These are phyloP conservation scores for Sinocyclocheilus rhinocerous DNA, from an alignment of 2,113 vertebrate species.

Conservation along the genomic window DNA sequence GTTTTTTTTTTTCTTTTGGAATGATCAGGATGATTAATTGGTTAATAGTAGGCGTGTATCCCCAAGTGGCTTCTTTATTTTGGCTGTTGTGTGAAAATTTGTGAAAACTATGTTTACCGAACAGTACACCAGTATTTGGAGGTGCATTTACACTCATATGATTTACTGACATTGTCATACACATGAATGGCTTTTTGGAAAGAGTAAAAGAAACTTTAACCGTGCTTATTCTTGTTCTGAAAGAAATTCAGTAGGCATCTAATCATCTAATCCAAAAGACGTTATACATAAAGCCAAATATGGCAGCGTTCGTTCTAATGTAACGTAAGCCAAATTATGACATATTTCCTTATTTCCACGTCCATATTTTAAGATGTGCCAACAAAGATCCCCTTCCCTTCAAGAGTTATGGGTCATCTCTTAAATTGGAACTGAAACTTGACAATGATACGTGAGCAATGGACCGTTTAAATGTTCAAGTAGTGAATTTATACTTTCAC, in stretches of 20 bases:
- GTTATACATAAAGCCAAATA: not conserved
- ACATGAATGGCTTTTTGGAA: not conserved
- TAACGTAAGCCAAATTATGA: not conserved
- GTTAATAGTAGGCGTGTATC: slow-evolving; percentile 61
- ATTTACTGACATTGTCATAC: not conserved
- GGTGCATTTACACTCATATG: not conserved
- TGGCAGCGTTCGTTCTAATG: not conserved
- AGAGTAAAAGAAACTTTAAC: not conserved
- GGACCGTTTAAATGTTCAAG: not conserved
- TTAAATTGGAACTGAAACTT: not conserved
- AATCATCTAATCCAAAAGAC: not conserved
- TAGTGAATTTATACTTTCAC: not conserved
- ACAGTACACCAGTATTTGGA: not conserved
- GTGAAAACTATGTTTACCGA: not conserved
- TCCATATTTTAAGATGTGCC: not conserved
- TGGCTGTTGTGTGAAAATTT: slow-evolving; percentile 54
- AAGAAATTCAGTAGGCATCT: not conserved
- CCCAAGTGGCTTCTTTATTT: slow-evolving; percentile 56
- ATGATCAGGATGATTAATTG: slow-evolving; percentile 78
- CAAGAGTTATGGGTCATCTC: not conserved
- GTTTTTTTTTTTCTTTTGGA: slow-evolving; percentile 64
- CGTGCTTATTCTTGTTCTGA: not conserved
- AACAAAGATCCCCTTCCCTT: not conserved
- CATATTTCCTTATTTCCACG: not conserved
- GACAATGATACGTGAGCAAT: not conserved